Evolutionary conservation across 2,797 vertebrate species (phyloP).

Genomic region (Acrocephalus scirpaceus): DNA sequence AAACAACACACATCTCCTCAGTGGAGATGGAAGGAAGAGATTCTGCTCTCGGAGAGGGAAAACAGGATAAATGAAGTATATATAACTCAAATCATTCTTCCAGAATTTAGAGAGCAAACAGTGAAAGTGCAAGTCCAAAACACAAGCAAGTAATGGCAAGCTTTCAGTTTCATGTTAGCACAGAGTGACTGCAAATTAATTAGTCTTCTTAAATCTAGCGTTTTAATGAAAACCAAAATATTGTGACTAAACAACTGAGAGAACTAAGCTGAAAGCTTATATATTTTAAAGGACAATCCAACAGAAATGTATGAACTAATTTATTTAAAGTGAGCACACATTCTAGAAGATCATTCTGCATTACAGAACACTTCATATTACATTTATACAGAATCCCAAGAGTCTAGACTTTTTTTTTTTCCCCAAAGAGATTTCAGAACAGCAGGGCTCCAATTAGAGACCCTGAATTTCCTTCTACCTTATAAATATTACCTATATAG

Average conservation of each 20-base stretch:
- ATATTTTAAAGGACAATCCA: background rate
- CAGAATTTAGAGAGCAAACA: background rate
- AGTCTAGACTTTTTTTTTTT: constrained; percentile 42
- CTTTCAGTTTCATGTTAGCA: background rate
- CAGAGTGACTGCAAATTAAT: background rate
- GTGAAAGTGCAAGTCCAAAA: background rate
- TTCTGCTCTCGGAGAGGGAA: background rate
- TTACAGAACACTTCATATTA: constrained; percentile 67
- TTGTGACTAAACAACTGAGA: background rate
- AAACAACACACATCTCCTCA: background rate
- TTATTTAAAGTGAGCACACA: constrained; percentile 63
- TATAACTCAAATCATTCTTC: background rate
- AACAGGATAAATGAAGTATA: background rate
- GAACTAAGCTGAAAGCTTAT: background rate
- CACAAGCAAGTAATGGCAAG: background rate
- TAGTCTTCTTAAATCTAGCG: background rate
- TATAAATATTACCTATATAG: constrained; percentile 73
- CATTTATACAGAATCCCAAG: constrained; percentile 63
- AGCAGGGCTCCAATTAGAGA: constrained; percentile 71
- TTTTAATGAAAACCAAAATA: background rate
- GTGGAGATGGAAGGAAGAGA: background rate
- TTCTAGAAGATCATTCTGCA: constrained; percentile 57
- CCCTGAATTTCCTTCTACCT: constrained; percentile 71
- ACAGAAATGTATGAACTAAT: background rate
- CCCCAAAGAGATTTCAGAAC: constrained; percentile 68